Evolutionary conservation across 2,797 vertebrate species (phyloP).

Genomic region (Geotrypetes seraphini): DNA sequence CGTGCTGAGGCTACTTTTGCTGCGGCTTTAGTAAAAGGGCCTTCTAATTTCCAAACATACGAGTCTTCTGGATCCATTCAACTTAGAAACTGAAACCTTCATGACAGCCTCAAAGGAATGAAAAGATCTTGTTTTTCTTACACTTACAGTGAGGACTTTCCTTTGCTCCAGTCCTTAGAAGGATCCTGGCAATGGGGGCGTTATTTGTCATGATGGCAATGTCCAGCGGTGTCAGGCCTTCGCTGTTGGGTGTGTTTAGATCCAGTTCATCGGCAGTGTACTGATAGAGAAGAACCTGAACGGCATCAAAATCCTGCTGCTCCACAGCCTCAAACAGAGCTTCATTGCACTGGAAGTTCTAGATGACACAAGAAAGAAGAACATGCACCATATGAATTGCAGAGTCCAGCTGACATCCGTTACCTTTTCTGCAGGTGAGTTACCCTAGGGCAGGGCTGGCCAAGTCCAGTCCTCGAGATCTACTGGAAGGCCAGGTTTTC

Average conservation of each 20-base stretch:
- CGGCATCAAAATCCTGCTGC: conserved; percentile 87
- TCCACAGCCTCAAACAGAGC: conserved; percentile 88
- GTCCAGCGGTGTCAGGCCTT: conserved; percentile 84
- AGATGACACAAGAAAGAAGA: conserved; percentile 2
- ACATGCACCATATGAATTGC: background rate
- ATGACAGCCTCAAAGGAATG: too few relatives aligned
- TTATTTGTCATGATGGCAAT: conserved; percentile 93
- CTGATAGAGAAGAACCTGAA: conserved; percentile 83
- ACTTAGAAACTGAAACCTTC: too few relatives aligned
- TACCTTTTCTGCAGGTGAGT: background rate
- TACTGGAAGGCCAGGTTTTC: too few relatives aligned
- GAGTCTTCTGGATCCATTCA: too few relatives aligned
- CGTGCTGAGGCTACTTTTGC: too few relatives aligned
- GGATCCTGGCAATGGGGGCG: conserved; percentile 77
- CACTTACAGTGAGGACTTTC: conserved; percentile 95
- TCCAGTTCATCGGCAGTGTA: conserved; percentile 84
- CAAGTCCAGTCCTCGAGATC: too few relatives aligned
- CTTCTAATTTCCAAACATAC: too few relatives aligned
- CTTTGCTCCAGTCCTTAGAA: conserved; percentile 77
- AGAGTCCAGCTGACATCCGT: background rate
- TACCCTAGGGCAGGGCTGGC: too few relatives aligned
- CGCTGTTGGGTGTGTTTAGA: conserved; percentile 84
- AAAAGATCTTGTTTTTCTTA: too few relatives aligned
- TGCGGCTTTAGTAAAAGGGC: too few relatives aligned
- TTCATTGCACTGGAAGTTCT: conserved; percentile 85